These are phyloP conservation scores for Urophycis tenuis DNA, from an alignment of 2,797 vertebrate genomes.

Conservation along the genomic window DNA sequence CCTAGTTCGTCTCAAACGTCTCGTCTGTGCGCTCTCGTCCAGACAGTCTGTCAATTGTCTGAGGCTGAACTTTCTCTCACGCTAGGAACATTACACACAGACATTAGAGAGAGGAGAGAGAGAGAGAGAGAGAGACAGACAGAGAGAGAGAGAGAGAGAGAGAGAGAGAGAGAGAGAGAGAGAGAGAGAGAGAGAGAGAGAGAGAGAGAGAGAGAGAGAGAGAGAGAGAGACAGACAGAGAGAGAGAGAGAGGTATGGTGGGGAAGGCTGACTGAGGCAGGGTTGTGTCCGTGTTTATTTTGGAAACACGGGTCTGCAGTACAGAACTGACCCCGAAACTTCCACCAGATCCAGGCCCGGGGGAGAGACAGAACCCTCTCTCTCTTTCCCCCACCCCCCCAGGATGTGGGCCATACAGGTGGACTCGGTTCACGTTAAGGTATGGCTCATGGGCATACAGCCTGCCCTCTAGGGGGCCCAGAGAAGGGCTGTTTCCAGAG, in stretches of 20 bases:
- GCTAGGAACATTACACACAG: constrained; percentile 42
- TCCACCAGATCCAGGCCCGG: constrained; percentile 28
- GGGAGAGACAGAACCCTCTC: constrained; percentile 14
- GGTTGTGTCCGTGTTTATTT: constrained; percentile 73
- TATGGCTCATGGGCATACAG: constrained; percentile 27
- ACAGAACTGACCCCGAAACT: constrained; percentile 54
- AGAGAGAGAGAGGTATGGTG: constrained; percentile 40
- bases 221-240: constrained; percentile 38
- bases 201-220: constrained; percentile 43
- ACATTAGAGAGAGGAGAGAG: constrained; percentile 13
- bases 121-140: constrained; percentile 43
- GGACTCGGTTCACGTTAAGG: constrained; percentile 33
- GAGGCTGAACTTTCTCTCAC: constrained; percentile 50
- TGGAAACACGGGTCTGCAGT: constrained; percentile 62
- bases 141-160: constrained; percentile 39
- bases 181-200: constrained; percentile 6
- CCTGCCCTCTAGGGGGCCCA: constrained; percentile 41
- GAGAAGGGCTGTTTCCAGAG: constrained; percentile 58
- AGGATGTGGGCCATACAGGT: constrained; percentile 52
- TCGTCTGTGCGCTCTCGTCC: constrained; percentile 30
- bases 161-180: constrained; percentile 21
- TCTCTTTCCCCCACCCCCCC: constrained; percentile 11
- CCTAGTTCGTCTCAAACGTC: constrained; percentile 32
- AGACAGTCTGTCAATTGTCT: constrained; percentile 56
- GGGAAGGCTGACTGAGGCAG: constrained; percentile 57